Evolutionary conservation across 2,888 invertebrate species (phyloP).

Genomic region (Luffia ferchaultella): DNA sequence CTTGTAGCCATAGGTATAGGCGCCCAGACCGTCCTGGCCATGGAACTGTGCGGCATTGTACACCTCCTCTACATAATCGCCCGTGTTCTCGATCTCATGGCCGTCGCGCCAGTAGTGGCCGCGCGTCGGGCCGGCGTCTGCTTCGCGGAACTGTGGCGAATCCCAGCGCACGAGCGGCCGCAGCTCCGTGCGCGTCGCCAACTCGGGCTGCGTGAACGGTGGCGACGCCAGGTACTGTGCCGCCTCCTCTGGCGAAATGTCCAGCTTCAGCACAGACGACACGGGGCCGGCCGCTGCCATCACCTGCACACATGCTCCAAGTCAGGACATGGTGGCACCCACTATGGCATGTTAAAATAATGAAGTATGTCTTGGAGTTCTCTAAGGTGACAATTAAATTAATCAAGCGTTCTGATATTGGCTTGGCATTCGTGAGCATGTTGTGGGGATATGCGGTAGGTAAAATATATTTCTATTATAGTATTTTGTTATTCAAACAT

Average conservation of each 20-base stretch:
- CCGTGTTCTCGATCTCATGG: constrained; percentile 68
- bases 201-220: constrained; percentile 41
- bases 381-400: too few species aligned
- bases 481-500: too few species aligned
- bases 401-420: too few species aligned
- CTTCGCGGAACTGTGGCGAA: constrained; percentile 48
- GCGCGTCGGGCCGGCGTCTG: constrained; percentile 52
- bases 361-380: too few species aligned
- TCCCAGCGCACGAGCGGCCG: constrained; percentile 48
- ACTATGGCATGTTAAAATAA: too few species aligned
- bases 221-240: constrained; percentile 44
- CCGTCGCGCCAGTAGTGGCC: constrained; percentile 65
- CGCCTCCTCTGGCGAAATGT: constrained; percentile 52
- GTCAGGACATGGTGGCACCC: too few species aligned
- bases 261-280: constrained; percentile 37
- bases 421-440: too few species aligned
- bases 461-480: too few species aligned
- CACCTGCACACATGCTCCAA: constrained; percentile 31
- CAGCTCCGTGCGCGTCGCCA: constrained; percentile 36
- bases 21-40: constrained; percentile 75
- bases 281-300: constrained; percentile 30
- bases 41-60: constrained; percentile 76
- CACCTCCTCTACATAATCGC: constrained; percentile 74
- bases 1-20: constrained; percentile 76
- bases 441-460: too few species aligned